phyloP scores from a whole-genome alignment of 1,140 invertebrate species.

The Magallana ariakensis region DNA sequence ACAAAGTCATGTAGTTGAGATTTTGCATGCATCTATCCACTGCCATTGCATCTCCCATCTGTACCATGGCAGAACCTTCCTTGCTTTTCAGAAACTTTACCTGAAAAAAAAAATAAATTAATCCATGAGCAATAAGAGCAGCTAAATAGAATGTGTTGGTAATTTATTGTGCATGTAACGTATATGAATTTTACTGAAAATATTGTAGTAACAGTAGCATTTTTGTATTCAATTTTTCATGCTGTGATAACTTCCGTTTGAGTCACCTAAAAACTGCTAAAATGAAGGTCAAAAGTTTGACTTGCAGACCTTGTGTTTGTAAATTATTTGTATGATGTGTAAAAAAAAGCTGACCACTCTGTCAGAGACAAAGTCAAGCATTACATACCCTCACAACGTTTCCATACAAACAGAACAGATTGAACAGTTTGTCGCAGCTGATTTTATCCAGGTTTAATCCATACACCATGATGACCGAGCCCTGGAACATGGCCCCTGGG shows the following conservation, averaged over 20 bases:
- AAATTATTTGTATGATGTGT: no score
- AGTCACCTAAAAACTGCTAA: no score
- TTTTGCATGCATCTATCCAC: conserved; percentile 96
- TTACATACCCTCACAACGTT: conserved; percentile 96
- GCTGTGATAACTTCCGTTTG: no score
- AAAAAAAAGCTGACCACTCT: no score
- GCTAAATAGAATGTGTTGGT: no score
- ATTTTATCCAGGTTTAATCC: conserved; percentile 95
- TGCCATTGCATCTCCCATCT: conserved; percentile 97
- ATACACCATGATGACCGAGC: conserved; percentile 98
- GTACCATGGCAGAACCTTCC: conserved; percentile 99
- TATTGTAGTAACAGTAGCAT: no score
- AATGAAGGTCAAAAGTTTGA: no score
- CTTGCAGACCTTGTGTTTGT: no score
- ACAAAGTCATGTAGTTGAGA: conserved; percentile 94
- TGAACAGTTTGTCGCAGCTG: conserved; percentile 98
- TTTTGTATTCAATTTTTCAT: no score
- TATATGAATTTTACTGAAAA: no score
- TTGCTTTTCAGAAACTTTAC: conserved; percentile 99
- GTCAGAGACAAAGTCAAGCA: not conserved
- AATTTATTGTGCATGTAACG: no score
- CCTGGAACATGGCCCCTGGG: conserved; percentile 81
- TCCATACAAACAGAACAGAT: conserved; percentile 98
- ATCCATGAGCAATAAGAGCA: not conserved
- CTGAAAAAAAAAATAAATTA: conserved; percentile 81